phyloP scores from a whole-genome alignment of 2,797 vertebrate species.

The Euphonia xanthogaster region DNA sequence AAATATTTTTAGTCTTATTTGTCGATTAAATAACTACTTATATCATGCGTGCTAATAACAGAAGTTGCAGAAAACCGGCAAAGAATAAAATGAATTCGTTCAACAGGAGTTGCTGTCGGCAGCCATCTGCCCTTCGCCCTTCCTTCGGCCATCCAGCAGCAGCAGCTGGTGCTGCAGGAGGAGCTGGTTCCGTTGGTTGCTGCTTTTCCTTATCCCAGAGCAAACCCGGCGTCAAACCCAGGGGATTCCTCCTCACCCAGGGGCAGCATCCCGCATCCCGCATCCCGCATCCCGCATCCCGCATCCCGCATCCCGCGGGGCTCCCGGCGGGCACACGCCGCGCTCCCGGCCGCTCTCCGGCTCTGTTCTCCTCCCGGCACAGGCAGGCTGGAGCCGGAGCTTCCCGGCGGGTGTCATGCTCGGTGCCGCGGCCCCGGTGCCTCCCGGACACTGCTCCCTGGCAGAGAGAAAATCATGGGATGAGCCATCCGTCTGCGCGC shows the following conservation, averaged over 20 bases:
- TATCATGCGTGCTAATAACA: rapidly evolving
- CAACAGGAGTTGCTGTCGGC: background rate
- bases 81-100: background rate
- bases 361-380: background rate
- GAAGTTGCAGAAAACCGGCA: background rate
- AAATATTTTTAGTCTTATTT: background rate
- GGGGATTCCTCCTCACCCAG: background rate
- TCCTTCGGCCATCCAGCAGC: background rate
- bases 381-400: rapidly evolving
- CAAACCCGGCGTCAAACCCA: rapidly evolving
- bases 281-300: too few relatives aligned
- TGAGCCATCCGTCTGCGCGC: rapidly evolving
- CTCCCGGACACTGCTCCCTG: background rate
- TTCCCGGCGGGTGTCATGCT: background rate
- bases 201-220: background rate
- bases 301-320: too few relatives aligned
- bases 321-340: background rate
- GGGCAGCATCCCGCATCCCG: too few relatives aligned
- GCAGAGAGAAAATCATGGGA: background rate
- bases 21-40: background rate
- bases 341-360: background rate
- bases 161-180: background rate
- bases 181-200: background rate
- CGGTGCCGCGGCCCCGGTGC: rapidly evolving
- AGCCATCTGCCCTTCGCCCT: background rate